Conservation (phyloP, 2,797 vertebrate genomes). For the Enteromius fasciolatus region DNA sequence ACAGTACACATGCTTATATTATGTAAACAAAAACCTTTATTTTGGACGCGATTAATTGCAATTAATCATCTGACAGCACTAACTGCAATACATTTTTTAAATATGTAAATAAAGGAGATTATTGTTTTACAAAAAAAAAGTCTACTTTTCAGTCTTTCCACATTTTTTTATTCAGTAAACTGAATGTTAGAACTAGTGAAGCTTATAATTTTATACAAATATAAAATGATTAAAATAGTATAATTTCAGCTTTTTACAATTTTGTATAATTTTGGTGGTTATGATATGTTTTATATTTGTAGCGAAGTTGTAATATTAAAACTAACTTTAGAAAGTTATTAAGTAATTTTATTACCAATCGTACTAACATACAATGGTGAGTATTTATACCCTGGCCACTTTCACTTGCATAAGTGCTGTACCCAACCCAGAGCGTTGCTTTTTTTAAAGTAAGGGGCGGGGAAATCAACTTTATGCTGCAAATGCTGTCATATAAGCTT, state of each 20-base stretch:
- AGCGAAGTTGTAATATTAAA: neutral
- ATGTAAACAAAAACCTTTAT: too few relatives aligned
- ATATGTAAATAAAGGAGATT: too few relatives aligned
- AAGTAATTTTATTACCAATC: neutral
- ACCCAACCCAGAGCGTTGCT: neutral
- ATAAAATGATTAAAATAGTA: neutral
- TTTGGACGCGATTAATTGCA: too few relatives aligned
- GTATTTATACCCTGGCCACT: neutral
- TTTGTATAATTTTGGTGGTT: neutral
- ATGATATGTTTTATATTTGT: neutral
- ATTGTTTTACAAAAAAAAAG: too few relatives aligned
- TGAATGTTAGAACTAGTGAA: too few relatives aligned
- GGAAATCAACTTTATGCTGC: neutral
- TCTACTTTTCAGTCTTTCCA: too few relatives aligned
- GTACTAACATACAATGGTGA: neutral
- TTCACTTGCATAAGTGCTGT: neutral
- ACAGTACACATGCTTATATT: too few relatives aligned
- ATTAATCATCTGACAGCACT: too few relatives aligned
- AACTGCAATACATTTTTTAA: too few relatives aligned
- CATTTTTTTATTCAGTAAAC: too few relatives aligned
- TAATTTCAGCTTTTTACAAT: neutral
- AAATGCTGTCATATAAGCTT: neutral
- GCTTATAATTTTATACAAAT: too few relatives aligned
- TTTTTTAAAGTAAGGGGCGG: neutral
- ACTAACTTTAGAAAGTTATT: neutral